Base-by-base conservation (phyloP, 2,888 invertebrate genomes). In the Drosophila kuntzei region DNA sequence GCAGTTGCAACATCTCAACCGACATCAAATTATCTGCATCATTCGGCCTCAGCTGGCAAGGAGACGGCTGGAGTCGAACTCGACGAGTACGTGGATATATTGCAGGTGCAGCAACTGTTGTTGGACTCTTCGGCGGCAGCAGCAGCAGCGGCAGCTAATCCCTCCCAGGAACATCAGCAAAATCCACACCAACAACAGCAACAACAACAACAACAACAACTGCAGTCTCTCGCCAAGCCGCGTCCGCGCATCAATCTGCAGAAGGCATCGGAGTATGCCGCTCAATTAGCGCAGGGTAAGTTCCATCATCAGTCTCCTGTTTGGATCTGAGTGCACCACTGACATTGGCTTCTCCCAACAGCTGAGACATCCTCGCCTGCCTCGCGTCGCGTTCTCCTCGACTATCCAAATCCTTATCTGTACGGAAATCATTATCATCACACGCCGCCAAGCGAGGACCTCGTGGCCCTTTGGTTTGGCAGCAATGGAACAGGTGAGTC, bases 51-150 rank as follows among this genome's bases (percentile, higher is more conserved):
- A 8, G 25, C 41, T 25, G 50, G 61, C 6, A 73, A 73, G 22
- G 72, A 74, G 0, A 27, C 63, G 1, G 11, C 53, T 1, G 61
- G 47, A 7, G 90, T 80, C 11, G 91, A 92, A 81, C 89, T 93
- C 46, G 95, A 95, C 93, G 96, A 96, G 93, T 96, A 96, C 93
- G 96, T 96, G 91, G 96, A 96, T 93, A 96, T 96, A 88, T 94
- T 96, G 63, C 96, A 96, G 91, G 96, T 96, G 91, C 96, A 96
- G 90, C 95, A 96, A 91, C 93, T 96, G 85, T 93, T 96, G 83
- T 93, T 96, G 91, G 94, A 94, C 79, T 91, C 92, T 14, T 90
- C 92, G 11, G 80, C 90, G 27, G 86, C 88, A 34, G 88, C 89
- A 36, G 83, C 89, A 25, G 83, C 89, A 22, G 74, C 87, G 39